Evolutionary conservation across 2,888 invertebrate species (phyloP), one percentile per base, ranked within the genome.

Genomic region (Ischnus inquisitorius): DNA sequence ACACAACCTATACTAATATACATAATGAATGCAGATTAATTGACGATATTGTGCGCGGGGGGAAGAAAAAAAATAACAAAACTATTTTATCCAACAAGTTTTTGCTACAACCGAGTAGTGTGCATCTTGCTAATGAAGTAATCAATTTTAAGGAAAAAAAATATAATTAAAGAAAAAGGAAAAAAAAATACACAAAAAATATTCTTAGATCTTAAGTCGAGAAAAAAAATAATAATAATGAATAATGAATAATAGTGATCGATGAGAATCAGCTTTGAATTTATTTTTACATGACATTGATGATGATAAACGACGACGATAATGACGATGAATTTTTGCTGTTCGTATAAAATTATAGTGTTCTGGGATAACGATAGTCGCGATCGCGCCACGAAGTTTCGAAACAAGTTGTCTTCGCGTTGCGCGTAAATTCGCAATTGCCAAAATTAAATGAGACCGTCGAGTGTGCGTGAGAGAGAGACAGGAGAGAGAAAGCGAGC

Each of bases 41-140:
- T 74, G 85, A 85, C 71, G 78, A 87, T 86, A 83, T 28, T 57
- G 57, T 68, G 62, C 54, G 51, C 65, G 65, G 28, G 71, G 48
- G 48, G 75, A 86, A 88, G 88, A 88, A 88, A 89, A 87, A 86
- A 86, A 88, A 88, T 87, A 87, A 90, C 87, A 87, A 85, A 88
- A 92, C 93, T 93, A 93, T 93, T 93, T 93, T 93, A 93, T 91
- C 90, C 92, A 92, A 90, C 90, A 91, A 91, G 91, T 92, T 93
- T 93, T 93, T 93, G 92, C 93, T 93, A 93, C 93, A 91, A 92
- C 90, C 88, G 87, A 92, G 89, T 92, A 92, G 89, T 90, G 89
- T 89, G 91, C 91, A 92, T 91, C 91, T 91, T 90, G 90, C 90
- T 92, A 91, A 86, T 84, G 81, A 85, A 82, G 79, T 86, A 80